A percentile compares a stretch with the other conserved stretches of the same genome.
Conservation (phyloP, 2,113 vertebrate species). For the Lathamus discolor region DNA sequence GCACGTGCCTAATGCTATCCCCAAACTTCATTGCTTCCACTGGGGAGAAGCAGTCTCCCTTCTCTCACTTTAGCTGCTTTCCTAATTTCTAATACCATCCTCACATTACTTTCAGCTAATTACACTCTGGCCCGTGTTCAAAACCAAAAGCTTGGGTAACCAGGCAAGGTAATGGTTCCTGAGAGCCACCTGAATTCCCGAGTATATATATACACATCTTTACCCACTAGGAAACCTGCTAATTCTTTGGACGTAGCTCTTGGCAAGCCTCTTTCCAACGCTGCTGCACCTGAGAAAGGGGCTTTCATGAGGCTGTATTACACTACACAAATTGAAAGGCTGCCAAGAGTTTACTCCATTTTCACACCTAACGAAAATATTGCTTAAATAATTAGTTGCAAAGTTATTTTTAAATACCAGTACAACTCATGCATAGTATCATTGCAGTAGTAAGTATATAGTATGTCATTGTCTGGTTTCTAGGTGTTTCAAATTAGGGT, state of each 20-base stretch:
- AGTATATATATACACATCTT: not conserved
- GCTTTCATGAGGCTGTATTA: not conserved
- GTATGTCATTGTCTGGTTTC: not conserved
- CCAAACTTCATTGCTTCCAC: not conserved
- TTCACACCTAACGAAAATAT: not conserved
- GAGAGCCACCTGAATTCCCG: not conserved
- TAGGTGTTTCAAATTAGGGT: not conserved
- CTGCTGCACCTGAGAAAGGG: not conserved
- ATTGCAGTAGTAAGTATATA: not conserved
- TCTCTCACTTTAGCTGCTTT: not conserved
- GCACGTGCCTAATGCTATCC: not conserved
- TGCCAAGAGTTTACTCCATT: not conserved
- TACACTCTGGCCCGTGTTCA: not conserved
- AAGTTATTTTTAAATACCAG: not conserved
- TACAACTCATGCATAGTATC: not conserved
- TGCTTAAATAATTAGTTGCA: not conserved
- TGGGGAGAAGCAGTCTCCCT: not conserved
- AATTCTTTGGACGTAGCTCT: not conserved
- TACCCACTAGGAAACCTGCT: not conserved
- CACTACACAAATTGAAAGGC: not conserved
- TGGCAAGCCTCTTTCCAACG: not conserved
- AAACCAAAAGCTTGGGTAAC: not conserved
- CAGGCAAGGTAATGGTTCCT: not conserved
- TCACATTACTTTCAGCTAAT: not conserved
- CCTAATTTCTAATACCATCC: not conserved